Conservation (phyloP, 2,113 vertebrate species). For the Corvus hawaiiensis region DNA sequence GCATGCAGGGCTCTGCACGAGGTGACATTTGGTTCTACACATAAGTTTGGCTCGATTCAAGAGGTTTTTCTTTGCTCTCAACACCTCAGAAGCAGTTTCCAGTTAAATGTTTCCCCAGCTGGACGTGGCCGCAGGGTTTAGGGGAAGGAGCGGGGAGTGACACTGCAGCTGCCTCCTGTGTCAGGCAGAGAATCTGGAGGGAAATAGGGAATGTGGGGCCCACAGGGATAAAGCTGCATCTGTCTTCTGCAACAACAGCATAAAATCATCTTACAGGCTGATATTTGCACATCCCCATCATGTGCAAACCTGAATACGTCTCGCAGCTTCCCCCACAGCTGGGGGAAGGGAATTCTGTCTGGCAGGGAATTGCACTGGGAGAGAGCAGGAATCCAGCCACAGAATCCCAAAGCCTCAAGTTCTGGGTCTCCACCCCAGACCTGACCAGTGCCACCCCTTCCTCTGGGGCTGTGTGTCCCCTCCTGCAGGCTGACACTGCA, state of each 20-base stretch:
- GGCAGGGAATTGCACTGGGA: background rate
- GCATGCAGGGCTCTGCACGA: accelerated
- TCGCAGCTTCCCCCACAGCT: background rate
- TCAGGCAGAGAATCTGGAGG: background rate
- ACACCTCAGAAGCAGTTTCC: background rate
- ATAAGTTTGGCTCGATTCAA: accelerated
- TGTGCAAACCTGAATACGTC: background rate
- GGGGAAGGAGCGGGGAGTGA: background rate
- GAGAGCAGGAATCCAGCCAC: background rate
- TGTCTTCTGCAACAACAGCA: background rate
- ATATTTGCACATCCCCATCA: background rate
- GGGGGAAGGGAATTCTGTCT: too few relatives aligned
- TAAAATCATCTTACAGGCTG: background rate
- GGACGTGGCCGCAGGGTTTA: accelerated
- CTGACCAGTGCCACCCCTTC: accelerated
- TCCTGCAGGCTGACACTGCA: background rate
- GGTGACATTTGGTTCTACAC: background rate
- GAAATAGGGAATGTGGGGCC: background rate
- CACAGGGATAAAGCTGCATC: background rate
- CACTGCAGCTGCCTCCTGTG: background rate
- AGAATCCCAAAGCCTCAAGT: accelerated
- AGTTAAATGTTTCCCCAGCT: background rate
- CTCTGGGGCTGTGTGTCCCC: background rate
- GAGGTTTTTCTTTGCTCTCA: background rate
- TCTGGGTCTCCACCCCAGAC: background rate